Conservation (phyloP, 2,888 invertebrate species). For the Tuta absoluta region DNA sequence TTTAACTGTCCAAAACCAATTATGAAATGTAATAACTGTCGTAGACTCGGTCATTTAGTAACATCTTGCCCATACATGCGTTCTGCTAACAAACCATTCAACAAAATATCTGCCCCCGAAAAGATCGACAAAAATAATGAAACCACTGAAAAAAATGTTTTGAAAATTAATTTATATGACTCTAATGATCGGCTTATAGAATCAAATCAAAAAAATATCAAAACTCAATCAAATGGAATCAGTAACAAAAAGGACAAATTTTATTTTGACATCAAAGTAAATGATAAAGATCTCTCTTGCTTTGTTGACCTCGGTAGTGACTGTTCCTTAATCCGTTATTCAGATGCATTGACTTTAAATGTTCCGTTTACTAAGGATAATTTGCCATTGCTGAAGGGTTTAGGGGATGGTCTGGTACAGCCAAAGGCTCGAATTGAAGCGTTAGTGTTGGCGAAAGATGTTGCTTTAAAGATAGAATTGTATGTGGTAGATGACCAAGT, state of each 20-base stretch:
- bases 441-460: constrained; percentile 28
- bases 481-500: constrained; percentile 23
- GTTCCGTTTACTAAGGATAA: not conserved
- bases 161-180: not conserved
- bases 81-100: not conserved
- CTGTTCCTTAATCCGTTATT: constrained; percentile 1
- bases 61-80: not conserved
- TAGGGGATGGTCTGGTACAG: not conserved
- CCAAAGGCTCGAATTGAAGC: not conserved
- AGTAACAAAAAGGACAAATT: not conserved
- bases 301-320: constrained; percentile 15
- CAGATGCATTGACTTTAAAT: not conserved
- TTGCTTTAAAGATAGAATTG: constrained; percentile 19
- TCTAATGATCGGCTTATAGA: not conserved
- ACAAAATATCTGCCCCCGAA: not conserved
- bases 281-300: not conserved
- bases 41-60: constrained; percentile 9
- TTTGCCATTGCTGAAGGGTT: not conserved
- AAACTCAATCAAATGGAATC: not conserved
- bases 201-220: not conserved
- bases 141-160: not conserved
- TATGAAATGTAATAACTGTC: constrained; percentile 14
- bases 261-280: not conserved
- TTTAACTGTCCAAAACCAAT: constrained; percentile 15
- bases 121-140: not conserved